Conservation (phyloP, 2,113 vertebrate genomes). For the Rhegmatorhina hoffmannsi region DNA sequence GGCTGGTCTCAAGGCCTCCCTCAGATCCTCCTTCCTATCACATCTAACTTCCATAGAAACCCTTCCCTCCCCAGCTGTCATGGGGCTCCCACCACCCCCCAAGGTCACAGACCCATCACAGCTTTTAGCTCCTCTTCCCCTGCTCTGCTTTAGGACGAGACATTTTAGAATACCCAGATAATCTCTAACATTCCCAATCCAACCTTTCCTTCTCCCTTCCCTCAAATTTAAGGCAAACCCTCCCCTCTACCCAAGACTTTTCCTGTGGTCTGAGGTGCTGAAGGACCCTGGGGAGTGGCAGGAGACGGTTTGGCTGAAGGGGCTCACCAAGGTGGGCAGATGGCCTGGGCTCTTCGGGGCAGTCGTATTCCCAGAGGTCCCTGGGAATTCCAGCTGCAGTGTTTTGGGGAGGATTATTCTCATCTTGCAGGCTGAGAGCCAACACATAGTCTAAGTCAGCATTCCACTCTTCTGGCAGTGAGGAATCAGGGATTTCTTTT, state of each 20-base stretch:
- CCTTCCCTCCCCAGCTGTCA: not conserved
- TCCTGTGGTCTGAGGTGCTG: not conserved
- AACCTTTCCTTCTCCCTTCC: not conserved
- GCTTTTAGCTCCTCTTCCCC: not conserved
- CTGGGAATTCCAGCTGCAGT: not conserved
- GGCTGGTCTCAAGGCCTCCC: not conserved
- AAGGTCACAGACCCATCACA: not conserved
- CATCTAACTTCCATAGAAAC: not conserved
- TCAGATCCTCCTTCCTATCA: not conserved
- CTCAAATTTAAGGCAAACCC: not conserved
- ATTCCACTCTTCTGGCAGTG: constrained; percentile 65
- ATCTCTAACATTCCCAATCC: not conserved
- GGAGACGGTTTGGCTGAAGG: not conserved
- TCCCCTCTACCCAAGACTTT: not conserved
- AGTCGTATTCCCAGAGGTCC: constrained; percentile 59
- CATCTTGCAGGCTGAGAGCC: constrained; percentile 88
- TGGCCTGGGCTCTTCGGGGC: not conserved
- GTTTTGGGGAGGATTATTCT: constrained; percentile 1
- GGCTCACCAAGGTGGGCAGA: not conserved
- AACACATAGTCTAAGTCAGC: constrained; percentile 86
- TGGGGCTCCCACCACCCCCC: fast-evolving
- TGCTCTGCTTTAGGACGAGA: not conserved
- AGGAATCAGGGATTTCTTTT: not conserved
- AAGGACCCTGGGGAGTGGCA: not conserved
- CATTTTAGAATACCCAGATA: not conserved